These are phyloP conservation scores for Typhlichthys eigenmanni DNA, from an alignment of 2,797 vertebrate species.

Conservation along the genomic window DNA sequence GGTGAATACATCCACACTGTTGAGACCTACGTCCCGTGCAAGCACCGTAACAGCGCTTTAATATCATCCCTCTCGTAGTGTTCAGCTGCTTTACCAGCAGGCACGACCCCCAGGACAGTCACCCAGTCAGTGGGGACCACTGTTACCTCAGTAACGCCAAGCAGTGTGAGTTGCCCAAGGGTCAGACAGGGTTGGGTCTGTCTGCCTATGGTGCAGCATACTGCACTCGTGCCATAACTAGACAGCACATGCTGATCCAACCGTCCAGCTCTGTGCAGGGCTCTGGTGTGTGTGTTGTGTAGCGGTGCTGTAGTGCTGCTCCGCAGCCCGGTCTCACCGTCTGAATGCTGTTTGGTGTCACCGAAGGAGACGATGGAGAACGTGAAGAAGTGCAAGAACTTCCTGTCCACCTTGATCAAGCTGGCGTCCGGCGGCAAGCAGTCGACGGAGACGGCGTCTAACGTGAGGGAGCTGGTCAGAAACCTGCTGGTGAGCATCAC, in stretches of 20 bases:
- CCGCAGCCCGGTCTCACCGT: not conserved
- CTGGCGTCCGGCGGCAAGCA: constrained; percentile 94
- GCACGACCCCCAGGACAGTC: constrained; percentile 81
- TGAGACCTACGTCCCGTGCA: not conserved
- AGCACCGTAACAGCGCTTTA: not conserved
- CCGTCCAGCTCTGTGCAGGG: not conserved
- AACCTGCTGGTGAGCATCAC: constrained; percentile 88
- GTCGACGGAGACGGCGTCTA: constrained; percentile 91
- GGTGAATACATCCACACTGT: not conserved
- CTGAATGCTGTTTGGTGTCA: constrained; percentile 23
- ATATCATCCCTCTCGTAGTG: constrained; percentile 42
- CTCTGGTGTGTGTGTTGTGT: not conserved
- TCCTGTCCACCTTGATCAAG: constrained; percentile 96
- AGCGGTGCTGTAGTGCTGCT: not conserved
- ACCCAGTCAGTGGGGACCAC: constrained; percentile 80
- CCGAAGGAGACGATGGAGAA: constrained; percentile 96
- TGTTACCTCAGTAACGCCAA: constrained; percentile 88
- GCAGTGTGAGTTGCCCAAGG: constrained; percentile 61
- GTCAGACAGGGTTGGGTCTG: constrained; percentile 1
- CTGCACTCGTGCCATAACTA: not conserved
- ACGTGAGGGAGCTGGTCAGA: constrained; percentile 93
- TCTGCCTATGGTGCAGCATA: not conserved
- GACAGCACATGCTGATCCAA: not conserved
- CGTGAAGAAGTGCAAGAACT: constrained; percentile 99
- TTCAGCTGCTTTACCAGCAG: constrained; percentile 81